These are phyloP conservation scores for Willisornis vidua DNA, from an alignment of 2,113 vertebrate genomes.

Conservation along the genomic window DNA sequence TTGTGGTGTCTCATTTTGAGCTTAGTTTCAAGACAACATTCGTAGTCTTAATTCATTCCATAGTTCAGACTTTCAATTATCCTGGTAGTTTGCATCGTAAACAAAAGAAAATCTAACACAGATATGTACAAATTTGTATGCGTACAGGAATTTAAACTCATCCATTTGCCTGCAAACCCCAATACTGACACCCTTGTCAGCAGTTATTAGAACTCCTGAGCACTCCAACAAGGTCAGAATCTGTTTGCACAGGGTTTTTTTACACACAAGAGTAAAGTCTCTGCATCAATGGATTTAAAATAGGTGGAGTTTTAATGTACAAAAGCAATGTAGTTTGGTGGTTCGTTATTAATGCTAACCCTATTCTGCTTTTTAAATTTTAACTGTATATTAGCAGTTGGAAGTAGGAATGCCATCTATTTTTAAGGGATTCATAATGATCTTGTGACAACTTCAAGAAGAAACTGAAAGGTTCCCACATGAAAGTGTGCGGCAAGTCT, in stretches of 20 bases:
- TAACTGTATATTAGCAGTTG: background rate
- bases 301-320: background rate
- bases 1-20: accelerated
- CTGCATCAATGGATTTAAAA: background rate
- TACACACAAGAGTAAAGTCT: accelerated
- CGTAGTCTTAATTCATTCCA: background rate
- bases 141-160: background rate
- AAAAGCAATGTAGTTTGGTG: background rate
- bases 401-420: background rate
- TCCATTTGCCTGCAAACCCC: background rate
- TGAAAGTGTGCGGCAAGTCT: background rate
- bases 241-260: background rate
- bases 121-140: background rate
- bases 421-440: background rate
- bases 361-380: background rate
- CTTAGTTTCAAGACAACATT: background rate
- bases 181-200: background rate
- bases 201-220: background rate
- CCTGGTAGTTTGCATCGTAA: background rate
- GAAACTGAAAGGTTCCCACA: background rate
- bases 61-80: background rate
- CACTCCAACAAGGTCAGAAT: background rate
- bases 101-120: background rate
- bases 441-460: background rate
- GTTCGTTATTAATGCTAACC: background rate